Evolutionary conservation across 2,888 invertebrate species (phyloP).

Genomic region (Aleiodes alternator): DNA sequence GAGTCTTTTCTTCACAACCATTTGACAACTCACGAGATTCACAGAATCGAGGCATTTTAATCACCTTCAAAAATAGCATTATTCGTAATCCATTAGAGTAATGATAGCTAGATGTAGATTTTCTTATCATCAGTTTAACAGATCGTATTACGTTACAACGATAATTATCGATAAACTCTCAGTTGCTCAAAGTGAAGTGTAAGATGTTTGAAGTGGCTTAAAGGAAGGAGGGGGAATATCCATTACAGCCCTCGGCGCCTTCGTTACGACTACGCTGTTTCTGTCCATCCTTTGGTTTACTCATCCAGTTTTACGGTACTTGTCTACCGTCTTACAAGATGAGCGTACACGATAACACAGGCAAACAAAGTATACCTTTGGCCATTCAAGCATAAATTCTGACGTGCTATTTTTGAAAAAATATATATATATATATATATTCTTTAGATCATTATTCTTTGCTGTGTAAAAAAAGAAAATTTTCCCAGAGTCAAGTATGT

Average conservation of each 20-base stretch:
- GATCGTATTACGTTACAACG: conserved; percentile 7
- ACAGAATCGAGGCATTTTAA: too few relatives aligned
- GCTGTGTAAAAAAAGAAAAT: too few relatives aligned
- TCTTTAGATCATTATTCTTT: too few relatives aligned
- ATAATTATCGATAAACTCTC: conserved; percentile 34
- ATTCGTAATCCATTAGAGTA: not conserved
- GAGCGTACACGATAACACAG: conserved; percentile 7
- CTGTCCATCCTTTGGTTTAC: conserved; percentile 17
- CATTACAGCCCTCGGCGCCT: conserved; percentile 25
- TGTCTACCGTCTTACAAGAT: conserved; percentile 21
- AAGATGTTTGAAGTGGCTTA: conserved; percentile 27
- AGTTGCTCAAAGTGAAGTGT: conserved; percentile 25
- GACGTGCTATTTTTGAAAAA: not conserved
- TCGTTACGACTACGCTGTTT: not conserved
- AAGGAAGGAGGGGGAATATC: not conserved
- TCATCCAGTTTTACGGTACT: conserved; percentile 6
- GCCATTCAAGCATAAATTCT: conserved; percentile 4
- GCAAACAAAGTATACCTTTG: conserved; percentile 39
- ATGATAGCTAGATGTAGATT: not conserved
- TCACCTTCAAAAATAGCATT: too few relatives aligned
- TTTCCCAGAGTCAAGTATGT: too few relatives aligned
- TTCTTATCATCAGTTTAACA: conserved; percentile 1
- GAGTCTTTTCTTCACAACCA: too few relatives aligned
- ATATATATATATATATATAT: too few relatives aligned
- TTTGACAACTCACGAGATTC: too few relatives aligned